Evolutionary conservation across 2,888 invertebrate genomes (phyloP).

Genomic region (Caenorhabditis imperialis): DNA sequence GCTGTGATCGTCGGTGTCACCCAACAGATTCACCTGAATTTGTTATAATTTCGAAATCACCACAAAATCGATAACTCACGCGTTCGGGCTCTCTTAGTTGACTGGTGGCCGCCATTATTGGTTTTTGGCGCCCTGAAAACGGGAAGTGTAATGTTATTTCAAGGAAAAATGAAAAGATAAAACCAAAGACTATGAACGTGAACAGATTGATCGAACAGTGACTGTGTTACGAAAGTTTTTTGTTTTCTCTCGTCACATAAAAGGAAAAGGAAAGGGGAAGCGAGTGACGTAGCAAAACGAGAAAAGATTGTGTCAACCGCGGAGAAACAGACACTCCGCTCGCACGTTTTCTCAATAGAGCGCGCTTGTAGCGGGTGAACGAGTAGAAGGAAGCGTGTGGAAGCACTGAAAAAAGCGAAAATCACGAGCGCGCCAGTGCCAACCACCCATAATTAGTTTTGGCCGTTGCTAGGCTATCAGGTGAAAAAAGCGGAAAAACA

Average conservation of each 20-base stretch:
- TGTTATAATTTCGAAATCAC: not conserved
- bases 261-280: too few relatives aligned
- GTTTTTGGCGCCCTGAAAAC: constrained; percentile 3
- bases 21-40: constrained; percentile 49
- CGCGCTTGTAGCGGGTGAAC: too few relatives aligned
- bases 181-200: not conserved
- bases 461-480: not conserved
- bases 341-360: too few relatives aligned
- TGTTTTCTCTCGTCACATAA: too few relatives aligned
- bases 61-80: constrained; percentile 11
- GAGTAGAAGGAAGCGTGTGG: too few relatives aligned
- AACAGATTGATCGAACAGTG: not conserved
- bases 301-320: too few relatives aligned
- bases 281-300: too few relatives aligned
- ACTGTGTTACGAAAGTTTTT: too few relatives aligned
- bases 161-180: constrained; percentile 5
- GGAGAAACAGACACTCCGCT: too few relatives aligned
- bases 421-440: not conserved
- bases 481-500: not conserved
- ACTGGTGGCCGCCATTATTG: constrained; percentile 22
- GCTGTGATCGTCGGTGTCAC: constrained; percentile 43
- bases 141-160: not conserved
- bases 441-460: constrained; percentile 2
- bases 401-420: not conserved
- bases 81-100: constrained; percentile 46